A percentile compares a stretch with the other conserved stretches of the same genome.
Conservation (phyloP, 37 sponge, comb jelly and placozoan species). For the Diacarnus erythraeanus region DNA sequence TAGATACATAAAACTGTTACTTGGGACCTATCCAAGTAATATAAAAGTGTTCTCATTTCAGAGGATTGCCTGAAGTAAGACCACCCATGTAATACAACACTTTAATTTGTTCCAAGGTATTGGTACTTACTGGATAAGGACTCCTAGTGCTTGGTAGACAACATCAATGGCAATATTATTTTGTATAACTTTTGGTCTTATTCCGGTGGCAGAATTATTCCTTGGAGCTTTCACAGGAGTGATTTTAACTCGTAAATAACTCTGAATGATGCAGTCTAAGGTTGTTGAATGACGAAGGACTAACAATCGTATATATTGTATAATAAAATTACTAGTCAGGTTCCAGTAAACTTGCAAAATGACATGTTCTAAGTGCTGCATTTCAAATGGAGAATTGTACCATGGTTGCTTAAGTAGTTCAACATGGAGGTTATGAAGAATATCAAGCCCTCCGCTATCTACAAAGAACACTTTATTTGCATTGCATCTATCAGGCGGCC, state of each 20-base stretch:
- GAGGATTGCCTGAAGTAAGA: too few species aligned
- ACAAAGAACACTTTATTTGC: background rate
- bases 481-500: background rate
- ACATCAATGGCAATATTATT: background rate
- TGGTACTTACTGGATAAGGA: slow-evolving; percentile 23
- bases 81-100: too few species aligned
- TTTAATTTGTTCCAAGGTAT: too few species aligned
- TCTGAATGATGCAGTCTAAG: background rate
- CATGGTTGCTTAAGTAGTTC: background rate
- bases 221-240: background rate
- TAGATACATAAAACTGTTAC: too few species aligned
- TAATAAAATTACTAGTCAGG: background rate
- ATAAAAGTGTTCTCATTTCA: too few species aligned
- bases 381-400: background rate
- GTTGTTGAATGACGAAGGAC: background rate
- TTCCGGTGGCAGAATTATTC: background rate
- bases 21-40: too few species aligned
- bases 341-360: slow-evolving; percentile 7
- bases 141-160: slow-evolving; percentile 20
- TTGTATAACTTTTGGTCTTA: background rate
- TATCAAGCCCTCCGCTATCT: background rate
- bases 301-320: background rate
- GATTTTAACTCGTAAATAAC: slow-evolving; percentile 13
- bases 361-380: background rate
- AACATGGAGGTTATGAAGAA: background rate